A percentile compares a stretch with the other conserved stretches of the same genome.
Conservation (phyloP, 2,113 vertebrate genomes). For the Ursus arctos region DNA sequence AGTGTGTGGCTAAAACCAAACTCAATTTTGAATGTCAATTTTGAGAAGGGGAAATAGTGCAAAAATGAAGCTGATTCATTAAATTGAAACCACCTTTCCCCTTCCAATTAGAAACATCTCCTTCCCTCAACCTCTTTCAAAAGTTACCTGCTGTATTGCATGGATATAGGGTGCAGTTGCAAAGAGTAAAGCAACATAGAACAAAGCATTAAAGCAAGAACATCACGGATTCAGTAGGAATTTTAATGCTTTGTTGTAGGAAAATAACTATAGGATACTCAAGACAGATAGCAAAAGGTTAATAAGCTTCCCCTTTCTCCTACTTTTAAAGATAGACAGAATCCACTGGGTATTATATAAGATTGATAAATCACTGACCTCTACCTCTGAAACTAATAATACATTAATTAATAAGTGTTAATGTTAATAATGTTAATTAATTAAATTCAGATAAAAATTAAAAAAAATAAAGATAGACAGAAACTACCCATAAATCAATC, state of each 20-base stretch:
- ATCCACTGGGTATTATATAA: background rate
- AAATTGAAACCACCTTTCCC: conserved; percentile 56
- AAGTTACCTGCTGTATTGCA: conserved; percentile 65
- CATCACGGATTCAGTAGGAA: conserved; percentile 73
- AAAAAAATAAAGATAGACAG: background rate
- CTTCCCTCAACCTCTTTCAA: conserved; percentile 18
- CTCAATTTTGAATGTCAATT: conserved; percentile 72
- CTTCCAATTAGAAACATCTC: conserved; percentile 71
- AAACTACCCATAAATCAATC: background rate
- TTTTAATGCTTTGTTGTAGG: conserved; percentile 79
- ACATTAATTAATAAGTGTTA: background rate
- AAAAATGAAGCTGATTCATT: conserved; percentile 81
- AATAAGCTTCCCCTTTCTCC: conserved; percentile 63
- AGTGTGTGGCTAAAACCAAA: conserved; percentile 63
- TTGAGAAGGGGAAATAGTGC: background rate
- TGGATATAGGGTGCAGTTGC: conserved; percentile 38
- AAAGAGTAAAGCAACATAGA: conserved; percentile 80
- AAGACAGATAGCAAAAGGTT: conserved; percentile 71
- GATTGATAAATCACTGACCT: background rate
- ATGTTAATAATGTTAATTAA: too few relatives aligned
- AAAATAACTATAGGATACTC: conserved; percentile 82
- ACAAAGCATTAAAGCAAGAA: conserved; percentile 79
- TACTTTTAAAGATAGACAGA: conserved; percentile 66
- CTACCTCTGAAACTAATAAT: background rate
- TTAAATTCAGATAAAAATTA: background rate